phyloP scores from a whole-genome alignment of 1,140 invertebrate species.

The Temnothorax nylanderi region DNA sequence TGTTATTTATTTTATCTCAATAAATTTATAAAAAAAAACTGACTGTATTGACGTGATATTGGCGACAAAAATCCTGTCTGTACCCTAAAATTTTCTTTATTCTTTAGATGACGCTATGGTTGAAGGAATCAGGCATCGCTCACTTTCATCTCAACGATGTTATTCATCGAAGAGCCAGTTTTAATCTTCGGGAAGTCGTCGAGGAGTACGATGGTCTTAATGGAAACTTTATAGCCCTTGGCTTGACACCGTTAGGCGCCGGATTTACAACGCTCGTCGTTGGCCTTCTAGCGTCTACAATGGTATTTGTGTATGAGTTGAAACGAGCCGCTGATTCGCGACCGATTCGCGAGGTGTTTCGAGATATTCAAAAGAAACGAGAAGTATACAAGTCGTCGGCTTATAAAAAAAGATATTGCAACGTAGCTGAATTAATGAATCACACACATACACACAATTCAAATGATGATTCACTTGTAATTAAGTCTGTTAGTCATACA shows the following conservation, averaged over 20 bases:
- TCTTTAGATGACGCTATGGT: slow-evolving; percentile 75
- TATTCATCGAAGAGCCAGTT: slow-evolving; percentile 70
- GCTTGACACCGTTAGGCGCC: slow-evolving; percentile 77
- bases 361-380: slow-evolving; percentile 30
- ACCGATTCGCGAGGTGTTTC: slow-evolving; percentile 27
- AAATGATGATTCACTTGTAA: neutral
- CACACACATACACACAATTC: neutral
- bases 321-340: slow-evolving; percentile 48
- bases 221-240: slow-evolving; percentile 63
- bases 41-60: neutral
- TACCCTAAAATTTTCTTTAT: neutral
- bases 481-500: neutral
- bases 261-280: slow-evolving; percentile 75
- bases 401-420: neutral
- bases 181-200: slow-evolving; percentile 74
- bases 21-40: neutral
- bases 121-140: slow-evolving; percentile 76
- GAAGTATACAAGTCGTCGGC: neutral
- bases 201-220: slow-evolving; percentile 77
- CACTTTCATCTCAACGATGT: slow-evolving; percentile 76
- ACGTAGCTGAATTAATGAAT: neutral
- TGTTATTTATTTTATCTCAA: neutral
- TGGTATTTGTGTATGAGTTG: slow-evolving; percentile 77
- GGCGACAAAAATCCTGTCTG: neutral
- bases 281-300: slow-evolving; percentile 70